These are phyloP conservation scores for Saccostrea glomerata DNA, from an alignment of 1,140 invertebrate species.

Conservation along the genomic window DNA sequence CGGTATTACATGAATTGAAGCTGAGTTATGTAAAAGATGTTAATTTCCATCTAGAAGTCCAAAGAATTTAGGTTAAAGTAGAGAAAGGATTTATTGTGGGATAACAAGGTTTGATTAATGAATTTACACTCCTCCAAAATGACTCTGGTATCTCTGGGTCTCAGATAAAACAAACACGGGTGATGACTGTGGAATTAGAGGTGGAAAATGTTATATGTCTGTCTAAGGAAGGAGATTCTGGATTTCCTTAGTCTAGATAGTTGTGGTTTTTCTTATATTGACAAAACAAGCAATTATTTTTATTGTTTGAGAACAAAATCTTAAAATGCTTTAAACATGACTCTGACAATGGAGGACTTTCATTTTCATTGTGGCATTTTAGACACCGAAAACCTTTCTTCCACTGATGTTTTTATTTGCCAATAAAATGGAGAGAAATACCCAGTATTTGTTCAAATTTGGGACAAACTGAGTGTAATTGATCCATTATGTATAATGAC, in stretches of 20 bases:
- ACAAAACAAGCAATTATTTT: neutral
- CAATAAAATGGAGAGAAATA: constrained; percentile 25
- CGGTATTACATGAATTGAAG: no score
- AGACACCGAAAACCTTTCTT: neutral
- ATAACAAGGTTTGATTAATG: constrained; percentile 6
- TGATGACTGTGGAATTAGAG: neutral
- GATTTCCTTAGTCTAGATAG: neutral
- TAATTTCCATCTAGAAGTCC: neutral
- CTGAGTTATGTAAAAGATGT: neutral
- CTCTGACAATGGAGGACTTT: neutral
- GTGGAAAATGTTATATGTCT: neutral
- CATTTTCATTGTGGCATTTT: constrained; percentile 14
- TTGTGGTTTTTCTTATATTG: constrained; percentile 3
- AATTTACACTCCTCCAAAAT: neutral
- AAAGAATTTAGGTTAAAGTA: constrained; percentile 25
- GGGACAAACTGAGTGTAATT: constrained; percentile 20
- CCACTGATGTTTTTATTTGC: neutral
- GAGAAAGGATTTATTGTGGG: neutral
- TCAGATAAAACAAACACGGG: neutral
- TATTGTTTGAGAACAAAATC: neutral
- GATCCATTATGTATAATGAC: constrained; percentile 34
- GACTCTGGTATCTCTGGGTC: neutral
- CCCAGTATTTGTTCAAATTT: constrained; percentile 29
- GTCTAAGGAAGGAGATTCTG: neutral
- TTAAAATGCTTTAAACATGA: neutral